Base-by-base conservation (phyloP, 2,113 vertebrate genomes). In the Phalacrocorax pelagicus region DNA sequence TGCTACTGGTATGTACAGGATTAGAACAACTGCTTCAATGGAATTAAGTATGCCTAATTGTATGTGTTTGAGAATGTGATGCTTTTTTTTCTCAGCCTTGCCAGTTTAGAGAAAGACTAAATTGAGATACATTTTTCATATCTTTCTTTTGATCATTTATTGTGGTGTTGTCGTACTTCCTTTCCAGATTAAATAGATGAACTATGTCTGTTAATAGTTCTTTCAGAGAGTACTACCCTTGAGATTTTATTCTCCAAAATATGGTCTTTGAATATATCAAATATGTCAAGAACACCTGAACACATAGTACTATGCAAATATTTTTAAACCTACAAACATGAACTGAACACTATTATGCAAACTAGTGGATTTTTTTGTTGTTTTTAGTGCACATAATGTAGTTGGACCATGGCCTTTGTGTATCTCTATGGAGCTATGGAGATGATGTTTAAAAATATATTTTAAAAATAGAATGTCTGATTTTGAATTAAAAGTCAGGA, bases 281-380 rank as follows among this genome's bases (percentile, higher is more conserved):
- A 24, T 67, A 55, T 24, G 15, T 78, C 10, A 82, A 49, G 29
- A 55, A 24, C 27, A 21, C 14, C 5, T 61, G 27, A 74, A 36
- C 11, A 70, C 6, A 2, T 34, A 70, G 11, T 70, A 32, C 6
- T 44, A 32, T 44, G 6, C 0, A 2, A 3, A 2, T 86, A n/a
- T 73, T 79, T 79, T 71, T 22, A 84, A 79, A 57, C 4, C 7
- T 57, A 23, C n/a, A 73, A 46, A 2, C 6, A 54, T 26, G 23
- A 89, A 20, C 15, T 32, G 67, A 65, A 29, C 10, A 11, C 12
- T 55, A 11, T 44, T 70, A 42, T 24, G 36, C 21, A 69, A 78
- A 63, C 11, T 58, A 38, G 8, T 73, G 26, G 15, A 8, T 22
- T 58, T 69, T 57, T 52, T 61, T 19, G 4, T 46, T 34, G 5